Evolutionary conservation across 2,113 vertebrate species (phyloP), one percentile per base, ranked within the genome.

Genomic region (Nesogale talazaci): DNA sequence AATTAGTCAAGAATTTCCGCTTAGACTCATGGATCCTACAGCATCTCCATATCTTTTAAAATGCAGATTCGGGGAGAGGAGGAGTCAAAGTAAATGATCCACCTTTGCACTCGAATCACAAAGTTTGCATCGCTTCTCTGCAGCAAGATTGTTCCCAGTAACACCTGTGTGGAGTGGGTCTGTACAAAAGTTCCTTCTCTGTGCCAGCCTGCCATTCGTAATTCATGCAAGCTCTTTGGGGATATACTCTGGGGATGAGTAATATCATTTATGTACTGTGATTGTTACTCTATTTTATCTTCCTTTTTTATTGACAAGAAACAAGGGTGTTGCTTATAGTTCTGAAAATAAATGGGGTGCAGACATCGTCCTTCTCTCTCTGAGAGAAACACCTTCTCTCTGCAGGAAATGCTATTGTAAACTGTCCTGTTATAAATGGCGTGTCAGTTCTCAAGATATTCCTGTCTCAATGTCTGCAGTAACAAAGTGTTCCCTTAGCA

Each of bases 381-480:
- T 95, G 93, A 97, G 93, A 96, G 91, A 96, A 96, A 38, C 89
- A 94, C 86, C 80, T 93, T 96, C 95, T 97, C 97, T 97, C 61
- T 92, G 75, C 80, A 95, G 96, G 90, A 98, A 98, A 96, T 94
- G 92, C 90, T 97, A 94, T 97, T 97, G 94, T 97, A 97, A 97
- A 97, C 96, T 96, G 88, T 94, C 78, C 79, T 81, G 11, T 96
- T 94, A 97, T 57, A 90, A 97, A 96, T 93, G 96, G 96, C 94
- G 97, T 97, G 97, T 96, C 96, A 98, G 95, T 97, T 95, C 95
- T 98, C 95, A 94, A 97, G 94, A 97, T 96, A 97, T 93, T 95
- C 83, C 95, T 90, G 38, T 93, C 92, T 96, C 74, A 11, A 22
- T 72, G 94, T 88, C 89, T 90, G 20, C 94, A 95, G 96, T 95